Conservation (phyloP, 2,797 vertebrate species). For the Mycteria americana region DNA sequence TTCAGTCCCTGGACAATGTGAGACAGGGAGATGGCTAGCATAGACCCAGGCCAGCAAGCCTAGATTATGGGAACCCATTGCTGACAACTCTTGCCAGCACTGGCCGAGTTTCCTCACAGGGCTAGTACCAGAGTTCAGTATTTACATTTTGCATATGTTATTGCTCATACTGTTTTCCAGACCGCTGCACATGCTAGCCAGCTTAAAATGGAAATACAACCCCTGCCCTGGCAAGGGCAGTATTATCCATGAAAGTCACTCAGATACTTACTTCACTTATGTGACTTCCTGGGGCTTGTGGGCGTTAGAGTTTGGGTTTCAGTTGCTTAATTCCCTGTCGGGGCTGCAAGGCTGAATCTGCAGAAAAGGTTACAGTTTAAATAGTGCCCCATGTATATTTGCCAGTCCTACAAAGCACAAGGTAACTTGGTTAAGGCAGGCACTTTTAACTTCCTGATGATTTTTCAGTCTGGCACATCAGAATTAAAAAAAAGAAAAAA, state of each 20-base stretch:
- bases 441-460: conserved; percentile 35
- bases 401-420: neutral
- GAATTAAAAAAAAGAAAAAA: neutral
- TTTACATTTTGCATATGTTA: neutral
- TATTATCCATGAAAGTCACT: neutral
- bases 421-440: conserved; percentile 32
- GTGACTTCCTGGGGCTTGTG: conserved; percentile 36
- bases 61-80: neutral
- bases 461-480: conserved; percentile 25
- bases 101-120: neutral
- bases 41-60: neutral
- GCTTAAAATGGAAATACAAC: neutral
- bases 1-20: neutral
- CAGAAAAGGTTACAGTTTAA: conserved; percentile 41
- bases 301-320: conserved; percentile 50
- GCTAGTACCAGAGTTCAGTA: neutral
- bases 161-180: conserved; percentile 1
- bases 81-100: neutral
- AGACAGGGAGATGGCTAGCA: neutral
- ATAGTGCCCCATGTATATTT: neutral
- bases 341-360: conserved; percentile 27
- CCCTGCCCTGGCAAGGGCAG: conserved; percentile 6
- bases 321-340: conserved; percentile 6
- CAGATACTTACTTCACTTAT: neutral
- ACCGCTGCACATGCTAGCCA: neutral